phyloP scores from a whole-genome alignment of 2,113 vertebrate genomes.

The Charina bottae region DNA sequence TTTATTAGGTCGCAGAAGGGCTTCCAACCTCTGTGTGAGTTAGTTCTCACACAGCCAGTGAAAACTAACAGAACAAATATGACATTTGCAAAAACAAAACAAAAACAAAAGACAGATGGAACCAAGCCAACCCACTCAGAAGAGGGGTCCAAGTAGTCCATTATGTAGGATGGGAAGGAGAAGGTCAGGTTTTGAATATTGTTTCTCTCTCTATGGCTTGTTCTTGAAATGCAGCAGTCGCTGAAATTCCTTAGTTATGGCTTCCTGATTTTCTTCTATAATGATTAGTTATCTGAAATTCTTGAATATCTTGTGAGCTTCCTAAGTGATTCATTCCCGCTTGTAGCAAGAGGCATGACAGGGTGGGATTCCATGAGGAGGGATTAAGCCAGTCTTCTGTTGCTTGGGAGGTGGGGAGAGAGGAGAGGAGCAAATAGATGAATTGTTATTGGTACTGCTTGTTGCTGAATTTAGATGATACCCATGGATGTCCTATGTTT shows the following conservation, averaged over 20 bases:
- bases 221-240: no score
- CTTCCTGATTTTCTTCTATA: background rate
- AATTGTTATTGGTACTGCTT: background rate
- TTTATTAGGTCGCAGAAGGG: background rate
- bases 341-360: background rate
- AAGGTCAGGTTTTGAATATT: background rate
- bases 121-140: no score
- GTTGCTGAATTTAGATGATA: background rate
- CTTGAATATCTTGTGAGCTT: background rate
- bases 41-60: background rate
- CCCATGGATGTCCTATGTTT: background rate
- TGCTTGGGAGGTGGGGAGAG: background rate
- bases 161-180: no score
- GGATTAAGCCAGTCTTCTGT: background rate
- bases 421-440: background rate
- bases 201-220: no score
- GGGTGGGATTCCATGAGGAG: background rate
- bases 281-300: background rate
- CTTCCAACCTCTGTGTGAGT: background rate
- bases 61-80: background rate
- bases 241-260: background rate
- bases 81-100: no score
- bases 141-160: no score
- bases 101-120: no score
- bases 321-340: background rate